phyloP scores from a whole-genome alignment of 2,113 vertebrate species.

The Amazona vittata region DNA sequence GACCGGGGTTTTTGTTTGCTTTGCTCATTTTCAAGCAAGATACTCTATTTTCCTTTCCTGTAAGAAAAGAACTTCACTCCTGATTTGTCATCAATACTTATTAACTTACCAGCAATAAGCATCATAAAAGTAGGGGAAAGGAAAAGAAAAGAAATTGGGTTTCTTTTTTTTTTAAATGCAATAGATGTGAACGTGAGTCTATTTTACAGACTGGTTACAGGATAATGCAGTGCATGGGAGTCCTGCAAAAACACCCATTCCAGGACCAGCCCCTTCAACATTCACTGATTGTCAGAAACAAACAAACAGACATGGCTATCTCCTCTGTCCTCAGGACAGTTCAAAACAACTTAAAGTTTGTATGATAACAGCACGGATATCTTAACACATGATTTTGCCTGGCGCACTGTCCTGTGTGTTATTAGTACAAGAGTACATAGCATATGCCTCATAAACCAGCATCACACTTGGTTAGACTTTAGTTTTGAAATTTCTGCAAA shows the following conservation, averaged over 20 bases:
- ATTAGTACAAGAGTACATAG: background rate
- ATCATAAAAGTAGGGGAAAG: background rate
- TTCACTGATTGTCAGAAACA: background rate
- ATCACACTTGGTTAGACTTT: accelerated
- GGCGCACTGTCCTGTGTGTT: background rate
- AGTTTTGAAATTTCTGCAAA: background rate
- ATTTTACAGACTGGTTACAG: background rate
- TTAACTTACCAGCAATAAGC: background rate
- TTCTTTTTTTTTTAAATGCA: background rate
- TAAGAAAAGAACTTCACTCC: background rate
- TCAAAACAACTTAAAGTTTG: background rate
- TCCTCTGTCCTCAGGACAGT: background rate
- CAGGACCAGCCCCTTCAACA: background rate
- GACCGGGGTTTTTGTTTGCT: background rate
- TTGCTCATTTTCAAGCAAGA: background rate
- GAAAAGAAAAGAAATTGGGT: accelerated
- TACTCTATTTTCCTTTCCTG: background rate
- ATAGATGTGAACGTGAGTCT: background rate
- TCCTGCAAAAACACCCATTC: background rate
- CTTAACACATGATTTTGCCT: background rate
- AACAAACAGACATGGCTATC: background rate
- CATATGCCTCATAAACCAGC: background rate
- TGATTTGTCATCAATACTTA: background rate
- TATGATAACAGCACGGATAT: background rate
- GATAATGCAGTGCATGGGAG: background rate